phyloP scores from a whole-genome alignment of 2,888 invertebrate genomes.

The Cheilosia vulpina region DNA sequence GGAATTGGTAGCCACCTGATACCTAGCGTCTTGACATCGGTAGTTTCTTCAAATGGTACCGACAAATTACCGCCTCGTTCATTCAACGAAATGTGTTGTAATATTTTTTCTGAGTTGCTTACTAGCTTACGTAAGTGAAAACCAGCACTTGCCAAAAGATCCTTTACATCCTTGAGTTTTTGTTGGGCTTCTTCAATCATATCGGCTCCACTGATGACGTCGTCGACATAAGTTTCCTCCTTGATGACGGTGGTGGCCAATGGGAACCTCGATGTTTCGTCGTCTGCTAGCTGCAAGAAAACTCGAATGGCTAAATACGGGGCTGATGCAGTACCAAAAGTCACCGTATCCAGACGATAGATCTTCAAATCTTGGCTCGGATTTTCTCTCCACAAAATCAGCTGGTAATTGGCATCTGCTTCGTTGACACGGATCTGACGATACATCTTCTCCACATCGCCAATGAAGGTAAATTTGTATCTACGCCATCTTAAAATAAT shows the following conservation, averaged over 20 bases:
- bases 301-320: slow-evolving; percentile 1
- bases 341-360: not conserved
- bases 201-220: not conserved
- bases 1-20: not conserved
- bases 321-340: slow-evolving; percentile 1
- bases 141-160: not conserved
- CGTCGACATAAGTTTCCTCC: slow-evolving; percentile 9
- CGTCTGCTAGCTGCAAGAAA: slow-evolving; percentile 2
- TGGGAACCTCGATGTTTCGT: not conserved
- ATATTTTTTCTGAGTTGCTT: not conserved
- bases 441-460: slow-evolving; percentile 28
- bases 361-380: not conserved
- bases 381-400: not conserved
- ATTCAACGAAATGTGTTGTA: not conserved
- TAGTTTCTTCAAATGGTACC: not conserved
- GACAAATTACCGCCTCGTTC: not conserved
- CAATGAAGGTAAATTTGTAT: slow-evolving; percentile 23
- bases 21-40: not conserved
- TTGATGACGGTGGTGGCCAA: not conserved
- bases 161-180: not conserved
- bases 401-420: slow-evolving; percentile 5
- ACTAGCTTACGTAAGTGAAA: not conserved
- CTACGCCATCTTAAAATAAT: slow-evolving; percentile 9
- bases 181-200: not conserved
- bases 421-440: slow-evolving; percentile 16